A percentile compares a stretch with the other conserved stretches of the same genome.
Conservation (phyloP, 2,797 vertebrate species). For the Semotilus atromaculatus region DNA sequence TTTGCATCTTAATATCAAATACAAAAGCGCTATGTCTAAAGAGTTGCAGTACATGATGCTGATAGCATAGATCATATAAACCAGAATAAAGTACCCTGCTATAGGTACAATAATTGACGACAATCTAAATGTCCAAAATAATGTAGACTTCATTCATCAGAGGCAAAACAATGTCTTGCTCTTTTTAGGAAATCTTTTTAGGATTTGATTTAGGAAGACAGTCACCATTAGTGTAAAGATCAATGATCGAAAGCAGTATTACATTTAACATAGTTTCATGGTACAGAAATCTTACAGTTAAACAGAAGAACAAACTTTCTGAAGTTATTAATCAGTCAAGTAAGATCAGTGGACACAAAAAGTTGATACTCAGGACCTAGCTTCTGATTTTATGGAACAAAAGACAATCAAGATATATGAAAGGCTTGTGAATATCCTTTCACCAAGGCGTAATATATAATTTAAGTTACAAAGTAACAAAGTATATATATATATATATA, state of each 20-base stretch:
- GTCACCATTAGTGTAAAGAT: neutral
- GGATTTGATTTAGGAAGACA: neutral
- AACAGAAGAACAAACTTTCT: neutral
- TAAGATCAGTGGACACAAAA: neutral
- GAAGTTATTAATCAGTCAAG: neutral
- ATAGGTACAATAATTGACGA: neutral
- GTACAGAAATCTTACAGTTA: neutral
- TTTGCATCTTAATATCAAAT: neutral
- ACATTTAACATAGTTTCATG: neutral
- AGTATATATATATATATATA: too few species aligned
- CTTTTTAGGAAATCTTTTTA: neutral
- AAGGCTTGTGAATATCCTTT: neutral
- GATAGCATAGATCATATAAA: neutral
- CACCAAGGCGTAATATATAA: neutral
- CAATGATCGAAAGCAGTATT: neutral
- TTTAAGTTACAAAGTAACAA: too few species aligned
- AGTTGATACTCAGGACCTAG: neutral
- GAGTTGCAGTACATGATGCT: neutral
- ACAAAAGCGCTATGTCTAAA: neutral
- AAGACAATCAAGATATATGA: neutral
- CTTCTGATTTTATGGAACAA: neutral
- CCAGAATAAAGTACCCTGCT: neutral
- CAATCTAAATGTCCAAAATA: neutral
- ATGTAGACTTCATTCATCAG: neutral
- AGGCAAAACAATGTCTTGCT: neutral